Evolutionary conservation across 2,888 invertebrate genomes (phyloP), one percentile per base, ranked within the genome.

Genomic region (Brenthis ino): DNA sequence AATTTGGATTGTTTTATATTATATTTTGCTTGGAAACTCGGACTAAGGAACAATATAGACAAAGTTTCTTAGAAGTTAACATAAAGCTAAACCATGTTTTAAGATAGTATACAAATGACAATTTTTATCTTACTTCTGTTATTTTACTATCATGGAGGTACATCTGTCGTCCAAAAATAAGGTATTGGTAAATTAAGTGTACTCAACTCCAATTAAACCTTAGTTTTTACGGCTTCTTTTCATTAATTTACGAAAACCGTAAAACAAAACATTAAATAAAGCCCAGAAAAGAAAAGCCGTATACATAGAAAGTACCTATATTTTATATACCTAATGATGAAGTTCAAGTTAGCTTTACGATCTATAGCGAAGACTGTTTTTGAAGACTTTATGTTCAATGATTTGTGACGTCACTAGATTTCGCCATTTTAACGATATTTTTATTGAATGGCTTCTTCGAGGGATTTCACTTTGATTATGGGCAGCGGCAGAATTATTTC

Each of bases 191-290:
- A 37, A 20, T 61, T 37, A 20, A 53, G 6, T n/a, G 6, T 53
- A 53, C 53, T 43, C 6, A 20, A 14, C 12, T 43, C 6, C 37
- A 63, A 63, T 63, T 37, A 61, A 37, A 51, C 33, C 13, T 51
- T 53, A 13, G 37, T 53, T 63, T 63, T 63, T 53, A 63, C 37
- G 63, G 51, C 53, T 63, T 63, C 63, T 53, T 63, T 63, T 63
- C 14, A 53, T 63, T 53, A 63, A 37, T 63, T 63, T 63, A 20
- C 24, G 37, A 63, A 54, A 63, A 63, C 43, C 53, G 53, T 54
- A 63, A 63, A 63, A 54, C 53, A 43, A 53, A 63, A 53, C 20
- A n/a, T 60, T 60, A 50, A 50, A 50, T 50, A 50, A 5, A 8
- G 8, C 14, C 24, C 53, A 24, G 53, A 54, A 63, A 53, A 63